These are phyloP conservation scores for Apteryx owenii DNA, from an alignment of 2,113 vertebrate genomes.

Conservation along the genomic window DNA sequence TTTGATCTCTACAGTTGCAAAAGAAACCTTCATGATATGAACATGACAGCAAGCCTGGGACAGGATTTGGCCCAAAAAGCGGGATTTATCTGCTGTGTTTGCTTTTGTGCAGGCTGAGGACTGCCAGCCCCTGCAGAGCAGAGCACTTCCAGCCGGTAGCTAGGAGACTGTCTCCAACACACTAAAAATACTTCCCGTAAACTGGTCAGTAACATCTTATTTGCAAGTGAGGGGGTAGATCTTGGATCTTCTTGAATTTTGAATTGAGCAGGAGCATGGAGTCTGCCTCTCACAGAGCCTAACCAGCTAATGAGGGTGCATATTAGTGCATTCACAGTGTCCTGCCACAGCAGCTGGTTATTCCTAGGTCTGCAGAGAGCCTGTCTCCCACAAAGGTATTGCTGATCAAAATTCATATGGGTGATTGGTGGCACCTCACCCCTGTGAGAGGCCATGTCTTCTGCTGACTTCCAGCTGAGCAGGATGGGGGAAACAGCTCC, in stretches of 20 bases:
- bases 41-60: not conserved
- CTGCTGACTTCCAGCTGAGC: not conserved
- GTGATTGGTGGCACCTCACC: rapidly evolving
- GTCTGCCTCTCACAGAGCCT: not conserved
- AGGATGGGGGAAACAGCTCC: rapidly evolving
- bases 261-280: not conserved
- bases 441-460: not conserved
- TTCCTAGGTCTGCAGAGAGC: not conserved
- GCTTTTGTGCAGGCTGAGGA: constrained; percentile 3
- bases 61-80: not conserved
- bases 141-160: constrained; percentile 36
- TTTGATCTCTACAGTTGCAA: not conserved
- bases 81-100: not conserved
- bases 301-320: rapidly evolving
- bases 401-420: not conserved
- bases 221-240: not conserved
- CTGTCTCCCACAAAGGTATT: not conserved
- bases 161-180: constrained; percentile 43
- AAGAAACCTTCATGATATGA: not conserved
- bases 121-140: constrained; percentile 42
- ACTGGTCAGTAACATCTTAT: not conserved
- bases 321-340: rapidly evolving
- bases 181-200: constrained; percentile 27
- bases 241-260: not conserved
- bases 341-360: rapidly evolving